Percentiles rank a stretch among this genome's conserved stretches.
phyloP scores from a whole-genome alignment of 1,140 invertebrate species.

The Dolichoris vasculosae region DNA sequence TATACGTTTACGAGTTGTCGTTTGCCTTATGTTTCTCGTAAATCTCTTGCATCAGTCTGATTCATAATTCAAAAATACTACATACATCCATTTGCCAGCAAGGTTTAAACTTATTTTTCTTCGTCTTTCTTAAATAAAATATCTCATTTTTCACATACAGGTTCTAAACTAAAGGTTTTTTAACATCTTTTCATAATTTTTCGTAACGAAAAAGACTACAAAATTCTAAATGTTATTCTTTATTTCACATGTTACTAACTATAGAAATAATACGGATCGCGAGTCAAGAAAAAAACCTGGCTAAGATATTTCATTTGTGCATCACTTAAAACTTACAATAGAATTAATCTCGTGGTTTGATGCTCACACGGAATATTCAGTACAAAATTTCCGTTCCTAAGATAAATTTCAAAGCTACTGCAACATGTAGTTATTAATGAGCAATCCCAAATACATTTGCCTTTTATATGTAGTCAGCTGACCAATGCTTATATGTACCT shows the following conservation, averaged over 20 bases:
- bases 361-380: conserved; percentile 15
- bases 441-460: neutral
- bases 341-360: conserved; percentile 33
- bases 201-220: too few relatives aligned
- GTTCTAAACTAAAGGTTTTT: neutral
- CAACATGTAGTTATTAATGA: neutral
- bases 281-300: conserved; percentile 25
- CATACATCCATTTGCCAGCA: neutral
- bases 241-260: neutral
- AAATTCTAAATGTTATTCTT: conserved; percentile 31
- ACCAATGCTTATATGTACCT: neutral
- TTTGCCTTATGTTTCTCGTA: neutral
- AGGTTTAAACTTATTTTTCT: neutral
- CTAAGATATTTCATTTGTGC: conserved; percentile 1
- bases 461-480: neutral
- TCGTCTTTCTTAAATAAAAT: neutral
- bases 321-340: conserved; percentile 30
- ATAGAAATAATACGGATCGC: neutral
- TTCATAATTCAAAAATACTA: conserved; percentile 37
- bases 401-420: conserved; percentile 25
- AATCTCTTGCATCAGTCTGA: neutral
- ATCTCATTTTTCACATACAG: neutral
- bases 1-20: too few relatives aligned
- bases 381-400: conserved; percentile 17
- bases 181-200: too few relatives aligned